These are phyloP conservation scores for Taphrorychus bicolor DNA, from an alignment of 2,888 invertebrate species.

Conservation along the genomic window DNA sequence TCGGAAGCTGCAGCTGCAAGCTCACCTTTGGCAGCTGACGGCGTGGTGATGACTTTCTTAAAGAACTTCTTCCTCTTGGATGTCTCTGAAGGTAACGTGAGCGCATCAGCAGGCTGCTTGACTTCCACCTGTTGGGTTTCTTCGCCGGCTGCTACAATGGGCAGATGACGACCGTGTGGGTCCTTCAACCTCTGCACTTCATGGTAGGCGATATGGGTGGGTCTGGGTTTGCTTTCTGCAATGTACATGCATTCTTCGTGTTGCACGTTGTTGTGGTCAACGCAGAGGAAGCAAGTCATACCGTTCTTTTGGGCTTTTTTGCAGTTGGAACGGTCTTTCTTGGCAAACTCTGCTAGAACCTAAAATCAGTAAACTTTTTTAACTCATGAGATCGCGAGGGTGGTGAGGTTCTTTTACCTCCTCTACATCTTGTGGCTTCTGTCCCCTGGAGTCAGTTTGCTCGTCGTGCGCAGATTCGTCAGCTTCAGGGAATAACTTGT, in stretches of 20 bases:
- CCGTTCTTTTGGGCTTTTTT: conserved; percentile 75
- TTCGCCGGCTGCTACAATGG: conserved; percentile 23
- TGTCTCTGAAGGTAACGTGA: conserved; percentile 31
- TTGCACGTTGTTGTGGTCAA: conserved; percentile 72
- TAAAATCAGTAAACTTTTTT: conserved; percentile 53
- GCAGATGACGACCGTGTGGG: conserved; percentile 50
- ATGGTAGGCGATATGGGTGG: conserved; percentile 71
- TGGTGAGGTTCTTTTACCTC: conserved; percentile 24
- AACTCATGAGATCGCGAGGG: neutral
- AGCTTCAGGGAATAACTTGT: conserved; percentile 58
- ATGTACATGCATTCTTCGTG: conserved; percentile 83
- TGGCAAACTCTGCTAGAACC: conserved; percentile 71
- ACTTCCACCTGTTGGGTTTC: conserved; percentile 29
- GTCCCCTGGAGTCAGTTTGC: conserved; percentile 49
- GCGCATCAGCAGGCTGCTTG: conserved; percentile 6
- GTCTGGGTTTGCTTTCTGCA: conserved; percentile 71
- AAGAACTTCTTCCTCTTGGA: conserved; percentile 43
- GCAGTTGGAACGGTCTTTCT: conserved; percentile 75
- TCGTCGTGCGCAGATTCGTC: conserved; percentile 54
- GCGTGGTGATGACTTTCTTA: conserved; percentile 39
- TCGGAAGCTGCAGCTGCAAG: conserved; percentile 49
- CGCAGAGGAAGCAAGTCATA: conserved; percentile 79
- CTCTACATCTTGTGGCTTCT: conserved; percentile 53
- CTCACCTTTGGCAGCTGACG: conserved; percentile 15
- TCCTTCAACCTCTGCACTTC: conserved; percentile 69